phyloP scores from a whole-genome alignment of 1,140 invertebrate species.

The Archivesica marissinica region DNA sequence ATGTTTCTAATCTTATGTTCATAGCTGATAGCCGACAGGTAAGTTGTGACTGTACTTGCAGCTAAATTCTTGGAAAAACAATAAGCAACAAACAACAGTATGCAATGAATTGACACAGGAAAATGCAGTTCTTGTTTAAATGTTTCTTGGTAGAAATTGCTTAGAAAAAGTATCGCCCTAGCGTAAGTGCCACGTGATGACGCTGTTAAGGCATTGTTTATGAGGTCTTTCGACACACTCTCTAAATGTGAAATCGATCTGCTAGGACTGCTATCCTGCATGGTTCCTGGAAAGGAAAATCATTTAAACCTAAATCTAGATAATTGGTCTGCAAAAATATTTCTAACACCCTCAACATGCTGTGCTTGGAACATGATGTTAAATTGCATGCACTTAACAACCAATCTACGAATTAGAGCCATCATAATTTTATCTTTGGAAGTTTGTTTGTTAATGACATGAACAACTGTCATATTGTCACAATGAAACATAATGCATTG shows the following conservation, averaged over 20 bases:
- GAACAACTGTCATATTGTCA: constrained; percentile 59
- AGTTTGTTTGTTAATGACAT: constrained; percentile 57
- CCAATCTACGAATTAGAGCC: constrained; percentile 45
- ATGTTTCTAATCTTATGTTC: constrained; percentile 9
- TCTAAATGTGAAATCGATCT: too few species aligned
- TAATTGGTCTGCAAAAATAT: not conserved
- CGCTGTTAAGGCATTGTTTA: not conserved
- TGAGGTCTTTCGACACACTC: not conserved
- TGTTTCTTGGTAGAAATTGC: not conserved
- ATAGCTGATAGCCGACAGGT: constrained; percentile 39
- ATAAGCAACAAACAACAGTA: constrained; percentile 19
- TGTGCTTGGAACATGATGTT: constrained; percentile 54
- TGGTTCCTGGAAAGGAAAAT: too few species aligned
- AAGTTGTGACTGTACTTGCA: not conserved
- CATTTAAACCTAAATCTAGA: too few species aligned
- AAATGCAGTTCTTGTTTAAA: not conserved
- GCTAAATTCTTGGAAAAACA: not conserved
- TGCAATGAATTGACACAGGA: not conserved
- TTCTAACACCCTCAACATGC: constrained; percentile 38
- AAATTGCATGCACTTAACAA: constrained; percentile 24
- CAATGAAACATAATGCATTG: constrained; percentile 23
- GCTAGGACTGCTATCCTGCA: constrained; percentile 16
- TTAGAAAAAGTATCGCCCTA: not conserved
- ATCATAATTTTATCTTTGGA: constrained; percentile 48
- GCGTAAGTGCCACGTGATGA: constrained; percentile 2